Evolutionary conservation across 2,888 invertebrate genomes (phyloP), one percentile per base, ranked within the genome.

Genomic region (Coleophora flavipennella): DNA sequence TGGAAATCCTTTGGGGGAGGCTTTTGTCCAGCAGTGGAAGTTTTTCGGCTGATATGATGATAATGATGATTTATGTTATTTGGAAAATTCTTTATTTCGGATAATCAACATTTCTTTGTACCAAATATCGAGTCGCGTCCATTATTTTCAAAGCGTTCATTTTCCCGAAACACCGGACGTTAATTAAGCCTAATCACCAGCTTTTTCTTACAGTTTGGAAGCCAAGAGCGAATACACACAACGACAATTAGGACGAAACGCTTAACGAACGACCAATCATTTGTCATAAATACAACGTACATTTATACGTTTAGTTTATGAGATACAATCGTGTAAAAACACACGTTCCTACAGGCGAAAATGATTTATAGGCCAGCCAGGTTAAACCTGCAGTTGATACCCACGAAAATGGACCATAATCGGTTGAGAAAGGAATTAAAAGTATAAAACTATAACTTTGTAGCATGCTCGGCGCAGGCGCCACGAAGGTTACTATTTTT

Each of bases 251-350:
- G 58, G 46, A 57, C 40, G 40, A 42, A 45, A 53, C 59, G 51
- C 57, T 57, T 50, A 55, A 62, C 52, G 55, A 53, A 62, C 52
- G 55, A 53, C 58, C 65, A 62, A 57, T 57, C 61, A 63, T 70
- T 64, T 67, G 55, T 69, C 62, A 64, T 59, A 53, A 47, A 52
- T 52, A 57, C 50, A 53, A 57, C 57, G 54, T 56, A 57, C 66
- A 69, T 68, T 72, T 69, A 76, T 70, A 61, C 64, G 62, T 67
- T 72, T 72, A 64, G 63, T 66, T 64, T 60, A 66, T 66, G 63
- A 57, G 49, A 49, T 69, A 65, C 65, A 65, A 69, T 69, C 59
- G 75, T 79, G 75, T 78, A 75, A 76, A 77, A 78, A 78, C 75
- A 74, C 62, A 59, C 67, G 70, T 78, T 72, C 69, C 56, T 63